A percentile compares a stretch with the other conserved stretches of the same genome.
Evolutionary conservation across 2,797 vertebrate genomes (phyloP).

Genomic region (Pangasius larnaudii): DNA sequence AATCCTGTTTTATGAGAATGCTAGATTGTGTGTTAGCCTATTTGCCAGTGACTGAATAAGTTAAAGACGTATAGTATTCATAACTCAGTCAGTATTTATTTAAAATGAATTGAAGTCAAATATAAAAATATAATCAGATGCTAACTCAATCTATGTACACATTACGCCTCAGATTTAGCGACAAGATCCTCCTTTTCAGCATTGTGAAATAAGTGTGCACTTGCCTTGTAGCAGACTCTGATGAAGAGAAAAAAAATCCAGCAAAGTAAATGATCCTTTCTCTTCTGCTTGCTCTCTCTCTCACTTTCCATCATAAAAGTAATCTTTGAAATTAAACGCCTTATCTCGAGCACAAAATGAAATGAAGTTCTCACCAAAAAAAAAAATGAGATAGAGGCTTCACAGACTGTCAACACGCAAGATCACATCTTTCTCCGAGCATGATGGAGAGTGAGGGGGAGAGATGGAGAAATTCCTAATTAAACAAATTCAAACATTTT

Average conservation of each 20-base stretch:
- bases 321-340: constrained; percentile 70
- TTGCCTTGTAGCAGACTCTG: background rate
- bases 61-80: background rate
- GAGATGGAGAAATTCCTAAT: constrained; percentile 58
- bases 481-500: constrained; percentile 60
- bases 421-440: constrained; percentile 65
- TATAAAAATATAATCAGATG: background rate
- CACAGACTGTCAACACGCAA: constrained; percentile 62
- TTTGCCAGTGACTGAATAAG: background rate
- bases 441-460: constrained; percentile 34
- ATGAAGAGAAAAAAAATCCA: background rate
- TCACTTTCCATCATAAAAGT: constrained; percentile 60
- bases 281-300: background rate
- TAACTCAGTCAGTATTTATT: background rate
- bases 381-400: constrained; percentile 61
- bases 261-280: constrained; percentile 46
- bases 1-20: background rate
- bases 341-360: constrained; percentile 70
- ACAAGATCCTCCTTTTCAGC: background rate
- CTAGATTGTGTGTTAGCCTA: background rate
- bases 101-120: background rate
- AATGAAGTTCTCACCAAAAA: constrained; percentile 63
- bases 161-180: background rate
- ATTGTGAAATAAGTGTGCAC: background rate
- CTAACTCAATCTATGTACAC: background rate